These are phyloP conservation scores for Myotis yumanensis DNA, from an alignment of 2,113 vertebrate species.

Conservation along the genomic window DNA sequence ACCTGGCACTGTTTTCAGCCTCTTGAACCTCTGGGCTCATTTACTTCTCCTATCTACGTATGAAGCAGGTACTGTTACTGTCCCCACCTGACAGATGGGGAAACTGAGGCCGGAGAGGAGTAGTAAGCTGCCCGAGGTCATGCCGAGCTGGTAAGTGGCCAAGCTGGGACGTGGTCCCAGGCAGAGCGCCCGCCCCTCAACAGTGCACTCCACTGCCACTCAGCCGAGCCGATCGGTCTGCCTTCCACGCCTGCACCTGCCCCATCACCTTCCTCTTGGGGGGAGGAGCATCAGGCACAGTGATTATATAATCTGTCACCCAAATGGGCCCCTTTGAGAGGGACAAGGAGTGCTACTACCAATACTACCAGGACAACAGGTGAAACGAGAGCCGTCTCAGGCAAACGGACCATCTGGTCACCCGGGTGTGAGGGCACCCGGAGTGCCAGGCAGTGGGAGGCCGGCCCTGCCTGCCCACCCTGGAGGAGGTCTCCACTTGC, in stretches of 20 bases:
- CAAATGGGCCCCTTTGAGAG: background rate
- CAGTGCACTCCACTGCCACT: fast-evolving
- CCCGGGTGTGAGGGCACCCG: background rate
- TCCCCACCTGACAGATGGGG: background rate
- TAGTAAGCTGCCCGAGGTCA: background rate
- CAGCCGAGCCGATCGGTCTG: fast-evolving
- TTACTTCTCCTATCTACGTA: background rate
- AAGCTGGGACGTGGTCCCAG: background rate
- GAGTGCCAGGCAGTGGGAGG: background rate
- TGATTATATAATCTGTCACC: background rate
- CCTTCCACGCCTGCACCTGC: background rate
- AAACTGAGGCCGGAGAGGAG: background rate
- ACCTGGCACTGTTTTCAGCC: background rate
- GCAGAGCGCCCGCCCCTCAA: background rate
- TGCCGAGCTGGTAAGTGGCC: fast-evolving
- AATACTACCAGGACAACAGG: background rate
- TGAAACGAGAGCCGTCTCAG: fast-evolving
- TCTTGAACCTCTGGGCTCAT: fast-evolving
- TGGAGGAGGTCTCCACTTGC: background rate
- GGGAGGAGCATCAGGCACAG: background rate
- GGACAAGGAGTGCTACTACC: background rate
- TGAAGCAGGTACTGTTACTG: background rate
- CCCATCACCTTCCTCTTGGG: background rate
- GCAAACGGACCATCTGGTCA: background rate
- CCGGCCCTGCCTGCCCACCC: background rate